Conservation (phyloP, 2,113 vertebrate genomes). For the Myotis lucifugus region DNA sequence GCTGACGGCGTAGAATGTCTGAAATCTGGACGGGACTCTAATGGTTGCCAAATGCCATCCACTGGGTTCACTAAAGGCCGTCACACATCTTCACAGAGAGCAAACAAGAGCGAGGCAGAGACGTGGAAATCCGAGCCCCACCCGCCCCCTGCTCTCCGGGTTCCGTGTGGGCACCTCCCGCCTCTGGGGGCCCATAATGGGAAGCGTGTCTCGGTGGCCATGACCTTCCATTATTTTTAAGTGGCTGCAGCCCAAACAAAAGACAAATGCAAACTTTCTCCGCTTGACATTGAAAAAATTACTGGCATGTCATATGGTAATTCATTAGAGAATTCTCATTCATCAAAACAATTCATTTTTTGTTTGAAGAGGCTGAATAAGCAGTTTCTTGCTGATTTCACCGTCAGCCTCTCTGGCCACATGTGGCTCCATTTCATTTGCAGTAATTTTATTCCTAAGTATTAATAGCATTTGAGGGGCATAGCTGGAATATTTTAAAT, state of each 20-base stretch:
- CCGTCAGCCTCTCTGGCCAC: conserved; percentile 79
- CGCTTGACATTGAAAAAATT: conserved; percentile 84
- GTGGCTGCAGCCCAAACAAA: conserved; percentile 80
- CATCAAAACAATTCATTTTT: conserved; percentile 87
- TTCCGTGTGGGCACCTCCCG: background rate
- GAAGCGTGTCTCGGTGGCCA: conserved; percentile 21
- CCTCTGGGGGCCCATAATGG: conserved; percentile 39
- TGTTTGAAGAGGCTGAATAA: conserved; percentile 85
- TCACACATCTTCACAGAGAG: background rate
- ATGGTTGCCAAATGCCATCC: background rate
- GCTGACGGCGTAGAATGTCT: background rate
- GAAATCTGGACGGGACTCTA: background rate
- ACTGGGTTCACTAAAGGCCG: background rate
- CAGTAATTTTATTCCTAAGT: conserved; percentile 82
- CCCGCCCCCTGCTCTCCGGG: background rate
- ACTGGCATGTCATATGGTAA: conserved; percentile 83
- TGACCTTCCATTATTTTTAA: conserved; percentile 81
- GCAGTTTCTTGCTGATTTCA: conserved; percentile 85
- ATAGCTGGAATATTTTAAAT: conserved; percentile 76
- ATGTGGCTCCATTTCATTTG: conserved; percentile 80
- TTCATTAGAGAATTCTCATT: conserved; percentile 86
- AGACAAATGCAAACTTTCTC: conserved; percentile 78
- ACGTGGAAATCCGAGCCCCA: fast-evolving
- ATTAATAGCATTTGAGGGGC: conserved; percentile 70
- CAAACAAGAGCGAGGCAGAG: background rate